Evolutionary conservation across 2,888 invertebrate species (phyloP), one percentile per base, ranked within the genome.

Genomic region (Phlogophora meticulosa): DNA sequence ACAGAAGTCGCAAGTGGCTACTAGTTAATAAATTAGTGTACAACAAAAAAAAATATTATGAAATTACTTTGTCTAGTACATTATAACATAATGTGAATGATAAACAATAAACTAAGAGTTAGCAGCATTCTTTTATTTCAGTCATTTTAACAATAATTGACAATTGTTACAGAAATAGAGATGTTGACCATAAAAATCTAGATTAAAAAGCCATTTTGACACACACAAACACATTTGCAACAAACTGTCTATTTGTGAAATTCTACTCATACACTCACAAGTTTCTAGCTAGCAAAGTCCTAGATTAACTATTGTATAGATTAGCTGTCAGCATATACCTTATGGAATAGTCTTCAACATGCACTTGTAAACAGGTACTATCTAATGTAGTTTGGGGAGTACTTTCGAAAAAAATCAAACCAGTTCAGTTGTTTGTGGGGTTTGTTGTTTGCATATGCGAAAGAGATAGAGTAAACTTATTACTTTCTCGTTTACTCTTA

Each of bases 101-200:
- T 17, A 5, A 45, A 11, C 9, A 40, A 40, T 7, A 17, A 43
- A 13, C n/a, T n/a, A n/a, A n/a, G n/a, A n/a, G n/a, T 9, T 32
- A 7, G 3, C 13, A 43, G n/a, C 10, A 22, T 36, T n/a, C 4
- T 17, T 13, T n/a, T 32, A 0, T 51, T 11, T 7, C 1, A 36
- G 17, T 53, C n/a, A 34, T 43, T 36, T 2, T 15, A 36, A 34
- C 24, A 40, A 43, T 42, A 51, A 57, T n/a, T 34, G 28, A 20
- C n/a, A 24, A 52, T 49, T 53, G 24, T 40, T 40, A 49, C 11
- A n/a, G 24, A 49, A 43, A 45, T 46, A 17, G 22, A 46, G 9
- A 32, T 4, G 17, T 15, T 0, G 9, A 22, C 22, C 28, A 53
- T 17, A 28, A 52, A 55, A 51, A 49, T 20, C 5, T 55, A n/a